Evolutionary conservation across 2,797 vertebrate species (phyloP), one percentile per base, ranked within the genome.

Genomic region (Sparus aurata): DNA sequence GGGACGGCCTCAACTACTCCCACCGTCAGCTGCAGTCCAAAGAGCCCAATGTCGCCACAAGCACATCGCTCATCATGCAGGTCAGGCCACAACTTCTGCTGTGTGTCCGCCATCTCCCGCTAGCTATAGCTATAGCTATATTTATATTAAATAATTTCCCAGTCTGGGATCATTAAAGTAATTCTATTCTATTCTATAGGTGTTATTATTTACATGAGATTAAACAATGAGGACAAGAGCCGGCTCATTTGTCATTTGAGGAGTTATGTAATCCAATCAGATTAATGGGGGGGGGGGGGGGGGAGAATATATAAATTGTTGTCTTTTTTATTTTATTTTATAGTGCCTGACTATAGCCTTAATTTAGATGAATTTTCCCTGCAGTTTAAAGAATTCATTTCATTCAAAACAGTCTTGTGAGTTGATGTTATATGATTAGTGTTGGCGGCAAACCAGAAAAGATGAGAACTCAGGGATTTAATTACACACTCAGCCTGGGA

Each of bases 1-100:
- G 90, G 87, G 97, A 98, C 15, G 96, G 97, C 0, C 92, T 95
- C 30, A 95, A 96, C 84, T 92, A 95, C 88, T 96, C 96, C 23
- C 96, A 97, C 70, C 97, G 97, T 0, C 97, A 98, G 91, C 96
- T 99, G 72, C 97, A 95, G 61, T 96, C 96, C 12, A 96, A 97
- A 84, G 97, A 97, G 75, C 96, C 96, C 22, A 93, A 95, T 49
- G 89, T 94, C 1, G 93, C 94, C 4, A 93, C 95, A 23, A 96
- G 95, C 89, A 93, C 96, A 3, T 95, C 97, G 0, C 91, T 97
- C 61, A 95, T 99, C 90, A 99, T 97, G 73, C 97, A 99, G 97
- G 98, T 97, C 61, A 75, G 73, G 5, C 41, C 18, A 12, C n/a
- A 23, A 1, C 27, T 18, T 10, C 1, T 13, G 23, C 38, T 20